Conservation (phyloP, 23 tunicate genomes). For the Botrylloides violaceus region DNA sequence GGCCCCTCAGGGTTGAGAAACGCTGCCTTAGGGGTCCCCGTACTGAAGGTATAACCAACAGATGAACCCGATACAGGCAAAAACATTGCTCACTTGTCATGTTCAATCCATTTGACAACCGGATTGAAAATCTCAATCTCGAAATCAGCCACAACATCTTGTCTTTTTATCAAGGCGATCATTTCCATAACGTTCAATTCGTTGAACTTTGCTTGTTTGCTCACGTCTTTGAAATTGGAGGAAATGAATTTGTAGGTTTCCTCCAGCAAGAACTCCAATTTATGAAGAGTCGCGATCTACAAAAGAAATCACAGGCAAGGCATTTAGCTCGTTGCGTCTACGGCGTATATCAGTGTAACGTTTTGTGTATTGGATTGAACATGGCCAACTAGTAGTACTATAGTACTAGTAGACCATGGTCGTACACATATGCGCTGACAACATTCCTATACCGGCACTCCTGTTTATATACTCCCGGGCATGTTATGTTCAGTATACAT, state of each 20-base stretch:
- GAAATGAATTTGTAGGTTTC: constrained; percentile 21
- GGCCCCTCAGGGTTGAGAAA: too few relatives aligned
- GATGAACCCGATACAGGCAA: too few relatives aligned
- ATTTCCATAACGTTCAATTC: constrained; percentile 52
- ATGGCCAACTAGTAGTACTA: too few relatives aligned
- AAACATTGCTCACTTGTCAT: constrained; percentile 47
- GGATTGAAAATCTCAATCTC: constrained; percentile 46
- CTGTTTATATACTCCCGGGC: too few relatives aligned
- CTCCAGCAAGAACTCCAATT: constrained; percentile 33
- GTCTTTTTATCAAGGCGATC: constrained; percentile 33
- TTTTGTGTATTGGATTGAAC: too few relatives aligned
- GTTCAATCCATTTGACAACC: constrained; percentile 41
- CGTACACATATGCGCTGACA: too few relatives aligned
- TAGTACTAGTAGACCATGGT: too few relatives aligned
- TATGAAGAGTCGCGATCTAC: constrained; percentile 49
- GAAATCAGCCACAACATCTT: constrained; percentile 21
- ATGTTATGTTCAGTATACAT: too few relatives aligned
- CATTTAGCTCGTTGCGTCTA: background rate
- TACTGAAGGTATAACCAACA: too few relatives aligned
- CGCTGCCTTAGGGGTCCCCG: too few relatives aligned
- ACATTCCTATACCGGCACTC: too few relatives aligned
- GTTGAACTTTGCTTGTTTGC: constrained; percentile 34
- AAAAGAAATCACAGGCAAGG: too few relatives aligned
- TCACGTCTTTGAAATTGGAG: constrained; percentile 31
- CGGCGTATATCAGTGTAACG: background rate